These are phyloP conservation scores for Hydroisotoma schaefferi DNA, from an alignment of 2,888 invertebrate species.

Conservation along the genomic window DNA sequence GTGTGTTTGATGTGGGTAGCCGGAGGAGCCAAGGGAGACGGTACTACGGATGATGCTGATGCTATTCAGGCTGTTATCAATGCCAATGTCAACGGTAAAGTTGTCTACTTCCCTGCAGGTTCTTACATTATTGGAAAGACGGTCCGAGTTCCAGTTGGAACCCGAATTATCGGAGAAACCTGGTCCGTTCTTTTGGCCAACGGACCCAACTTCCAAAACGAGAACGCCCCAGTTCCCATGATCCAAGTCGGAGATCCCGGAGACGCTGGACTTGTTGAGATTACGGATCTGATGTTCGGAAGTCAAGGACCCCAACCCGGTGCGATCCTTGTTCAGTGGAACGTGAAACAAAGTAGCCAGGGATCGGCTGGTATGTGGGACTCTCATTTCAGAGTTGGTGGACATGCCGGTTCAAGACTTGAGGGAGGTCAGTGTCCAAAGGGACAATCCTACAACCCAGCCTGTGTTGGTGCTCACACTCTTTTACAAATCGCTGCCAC, in stretches of 20 bases:
- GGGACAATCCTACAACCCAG: slow-evolving; percentile 11
- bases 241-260: slow-evolving; percentile 38
- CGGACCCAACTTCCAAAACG: slow-evolving; percentile 33
- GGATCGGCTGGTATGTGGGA: slow-evolving; percentile 42
- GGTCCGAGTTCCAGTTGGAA: slow-evolving; percentile 34
- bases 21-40: slow-evolving; percentile 39
- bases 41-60: slow-evolving; percentile 39
- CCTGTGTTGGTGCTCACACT: slow-evolving; percentile 36
- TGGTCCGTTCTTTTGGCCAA: slow-evolving; percentile 43
- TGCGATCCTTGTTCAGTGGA: slow-evolving; percentile 42
- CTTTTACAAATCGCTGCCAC: slow-evolving; percentile 38
- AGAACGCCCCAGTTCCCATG: slow-evolving; percentile 38
- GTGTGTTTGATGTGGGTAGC: slow-evolving; percentile 20
- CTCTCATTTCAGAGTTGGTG: slow-evolving; percentile 43
- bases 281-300: slow-evolving; percentile 42
- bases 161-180: slow-evolving; percentile 39
- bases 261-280: slow-evolving; percentile 37
- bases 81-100: slow-evolving; percentile 29
- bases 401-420: slow-evolving; percentile 33
- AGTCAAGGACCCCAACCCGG: slow-evolving; percentile 42
- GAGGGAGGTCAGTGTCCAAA: slow-evolving; percentile 29
- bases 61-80: slow-evolving; percentile 43
- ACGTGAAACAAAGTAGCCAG: slow-evolving; percentile 21
- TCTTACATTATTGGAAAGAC: slow-evolving; percentile 39
- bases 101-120: slow-evolving; percentile 43